Conservation (phyloP, 1,140 invertebrate species). For the Trichonephila clavipes region DNA sequence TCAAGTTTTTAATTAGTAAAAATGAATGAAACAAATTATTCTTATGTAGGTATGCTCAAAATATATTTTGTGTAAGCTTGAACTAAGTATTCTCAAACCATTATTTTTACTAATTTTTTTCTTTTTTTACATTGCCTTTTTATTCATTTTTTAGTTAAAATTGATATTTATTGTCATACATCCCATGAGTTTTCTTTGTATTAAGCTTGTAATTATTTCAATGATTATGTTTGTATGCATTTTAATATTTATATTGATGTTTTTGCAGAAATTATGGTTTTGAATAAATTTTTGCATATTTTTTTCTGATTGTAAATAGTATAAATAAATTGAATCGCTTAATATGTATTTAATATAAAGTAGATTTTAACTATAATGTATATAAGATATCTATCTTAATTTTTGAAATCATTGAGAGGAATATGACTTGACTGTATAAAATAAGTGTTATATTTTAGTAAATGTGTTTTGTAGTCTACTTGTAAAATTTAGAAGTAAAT, state of each 20-base stretch:
- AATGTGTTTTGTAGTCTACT: not conserved
- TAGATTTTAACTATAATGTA: conserved; percentile 15
- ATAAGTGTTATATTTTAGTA: not conserved
- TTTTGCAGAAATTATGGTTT: not conserved
- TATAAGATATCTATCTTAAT: conserved; percentile 1
- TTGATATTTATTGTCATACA: too few relatives aligned
- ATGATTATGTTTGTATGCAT: not conserved
- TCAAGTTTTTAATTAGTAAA: too few relatives aligned
- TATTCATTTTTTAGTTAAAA: too few relatives aligned
- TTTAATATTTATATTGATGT: not conserved
- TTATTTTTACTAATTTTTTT: too few relatives aligned
- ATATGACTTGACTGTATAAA: conserved; percentile 6
- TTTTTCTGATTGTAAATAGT: conserved; percentile 8
- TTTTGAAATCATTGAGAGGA: not conserved
- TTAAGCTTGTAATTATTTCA: too few relatives aligned
- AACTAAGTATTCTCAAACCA: too few relatives aligned
- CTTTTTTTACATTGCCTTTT: too few relatives aligned
- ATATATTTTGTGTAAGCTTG: too few relatives aligned
- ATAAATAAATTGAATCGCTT: not conserved
- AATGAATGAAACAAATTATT: too few relatives aligned
- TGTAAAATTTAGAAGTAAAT: conserved; percentile 1
- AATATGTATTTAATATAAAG: not conserved
- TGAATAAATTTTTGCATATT: not conserved
- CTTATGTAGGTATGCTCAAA: too few relatives aligned
- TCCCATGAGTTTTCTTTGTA: too few relatives aligned